Conservation (phyloP, 1,140 invertebrate genomes). For the Diachasma alloeum region DNA sequence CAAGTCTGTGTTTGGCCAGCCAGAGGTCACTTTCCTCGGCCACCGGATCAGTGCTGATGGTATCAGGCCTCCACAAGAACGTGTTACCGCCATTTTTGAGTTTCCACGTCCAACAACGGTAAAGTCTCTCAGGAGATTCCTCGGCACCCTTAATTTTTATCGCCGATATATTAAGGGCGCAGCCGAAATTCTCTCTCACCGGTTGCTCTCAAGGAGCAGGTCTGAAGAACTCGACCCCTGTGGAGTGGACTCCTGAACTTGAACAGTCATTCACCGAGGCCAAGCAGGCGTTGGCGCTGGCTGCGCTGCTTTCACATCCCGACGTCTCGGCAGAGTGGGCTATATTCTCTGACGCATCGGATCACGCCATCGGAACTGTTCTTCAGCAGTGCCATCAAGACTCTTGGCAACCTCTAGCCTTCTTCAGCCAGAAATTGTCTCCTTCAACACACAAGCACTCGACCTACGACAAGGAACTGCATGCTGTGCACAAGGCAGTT, state of each 20-base stretch:
- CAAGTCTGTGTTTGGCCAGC: too few species aligned
- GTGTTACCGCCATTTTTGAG: not conserved
- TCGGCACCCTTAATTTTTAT: slow-evolving; percentile 44
- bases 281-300: not conserved
- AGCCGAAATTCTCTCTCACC: too few species aligned
- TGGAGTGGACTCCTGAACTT: not conserved
- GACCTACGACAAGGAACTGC: too few species aligned
- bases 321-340: not conserved
- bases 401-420: not conserved
- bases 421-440: too few species aligned
- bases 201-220: slow-evolving; percentile 21
- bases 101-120: not conserved
- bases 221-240: not conserved
- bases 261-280: not conserved
- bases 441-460: too few species aligned
- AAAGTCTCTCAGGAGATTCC: slow-evolving; percentile 37
- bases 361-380: not conserved
- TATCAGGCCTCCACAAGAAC: slow-evolving; percentile 2
- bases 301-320: not conserved
- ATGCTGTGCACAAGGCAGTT: slow-evolving; percentile 50
- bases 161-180: slow-evolving; percentile 32
- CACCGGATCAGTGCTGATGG: slow-evolving; percentile 31
- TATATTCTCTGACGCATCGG: not conserved
- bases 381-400: slow-evolving; percentile 26
- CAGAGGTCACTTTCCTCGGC: too few species aligned